Base-by-base conservation (phyloP, 2,888 invertebrate genomes). In the Ceratothoa steindachneri region DNA sequence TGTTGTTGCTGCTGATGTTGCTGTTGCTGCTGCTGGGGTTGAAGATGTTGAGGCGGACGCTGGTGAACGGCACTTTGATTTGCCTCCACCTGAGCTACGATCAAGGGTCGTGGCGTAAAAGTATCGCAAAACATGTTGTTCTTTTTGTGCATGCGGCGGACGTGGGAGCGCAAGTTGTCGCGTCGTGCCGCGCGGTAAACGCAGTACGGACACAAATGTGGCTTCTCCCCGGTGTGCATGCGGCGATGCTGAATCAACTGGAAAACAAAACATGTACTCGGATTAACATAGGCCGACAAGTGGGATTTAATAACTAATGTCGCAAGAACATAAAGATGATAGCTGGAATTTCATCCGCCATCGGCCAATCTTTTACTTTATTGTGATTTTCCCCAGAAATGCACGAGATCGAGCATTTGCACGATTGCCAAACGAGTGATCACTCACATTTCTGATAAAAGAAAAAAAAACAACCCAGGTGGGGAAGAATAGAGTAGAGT, bases 61-160 rank as follows among this genome's bases (percentile, higher is more conserved):
- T 41, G 72, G 12, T 67, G 72, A 9, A 31, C 7, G 28, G 41
- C n/a, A 5, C 52, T 19, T 1, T 51, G 60, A 7, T 7, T 28
- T 19, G 27, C 27, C n/a, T 75, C 75, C 0, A 75, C 71, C 27
- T 77, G 73, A 2, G 84, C 82, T 52, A 85, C 81, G 75, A 86
- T 80, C 84, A 86, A 85, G 28, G 86, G 86, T 30, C 87, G 84
- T 2, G 87, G 87, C 75, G 86, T 87, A 82, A 87, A 87, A 28
- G 87, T 87, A 82, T 87, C 87, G 82, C 87, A 87, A 79, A 86
- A 87, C 78, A 87, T 83, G 81, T 87, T 87, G 73, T 87, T 86
- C 81, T 86, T 86, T 81, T 87, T 87, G 82, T 88, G 87, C 73
- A 88, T 87, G 52, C 87, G 83, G 29, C 87, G 84, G 7, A 87